A percentile compares a stretch with the other conserved stretches of the same genome.
These are phyloP conservation scores for Dysmachus trigonus DNA, from an alignment of 2,888 invertebrate species.

Conservation along the genomic window DNA sequence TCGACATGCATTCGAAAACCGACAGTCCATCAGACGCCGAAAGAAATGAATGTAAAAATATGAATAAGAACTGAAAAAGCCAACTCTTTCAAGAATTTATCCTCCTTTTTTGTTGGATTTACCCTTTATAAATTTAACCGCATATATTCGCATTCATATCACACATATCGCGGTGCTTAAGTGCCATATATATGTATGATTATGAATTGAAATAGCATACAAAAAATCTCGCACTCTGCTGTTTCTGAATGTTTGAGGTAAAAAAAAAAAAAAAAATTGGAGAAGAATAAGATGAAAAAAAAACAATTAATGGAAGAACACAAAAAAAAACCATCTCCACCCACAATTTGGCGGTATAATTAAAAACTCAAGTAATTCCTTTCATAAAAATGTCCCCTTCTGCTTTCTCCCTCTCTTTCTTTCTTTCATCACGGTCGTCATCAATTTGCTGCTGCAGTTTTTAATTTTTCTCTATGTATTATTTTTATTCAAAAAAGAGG, in stretches of 20 bases:
- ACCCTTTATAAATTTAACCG: neutral
- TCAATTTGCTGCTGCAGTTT: neutral
- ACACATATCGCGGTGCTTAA: neutral
- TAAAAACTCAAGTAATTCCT: slow-evolving; percentile 39
- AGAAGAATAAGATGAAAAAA: neutral
- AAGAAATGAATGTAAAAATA: slow-evolving; percentile 4
- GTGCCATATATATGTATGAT: neutral
- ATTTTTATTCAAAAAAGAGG: neutral
- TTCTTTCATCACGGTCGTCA: neutral
- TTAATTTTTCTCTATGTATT: neutral
- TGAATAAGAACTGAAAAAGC: neutral
- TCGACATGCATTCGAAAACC: neutral
- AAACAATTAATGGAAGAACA: neutral
- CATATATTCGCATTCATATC: neutral
- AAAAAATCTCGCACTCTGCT: neutral
- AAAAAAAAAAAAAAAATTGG: neutral
- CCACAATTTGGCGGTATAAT: slow-evolving; percentile 40
- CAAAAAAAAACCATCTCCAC: neutral
- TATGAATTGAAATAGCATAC: neutral
- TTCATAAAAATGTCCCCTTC: neutral
- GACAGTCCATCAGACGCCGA: slow-evolving; percentile 9
- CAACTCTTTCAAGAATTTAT: neutral
- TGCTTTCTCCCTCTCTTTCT: neutral
- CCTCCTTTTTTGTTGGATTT: neutral
- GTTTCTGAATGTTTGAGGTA: neutral